Evolutionary conservation across 2,888 invertebrate genomes (phyloP).

Genomic region (Aleiodes testaceus): DNA sequence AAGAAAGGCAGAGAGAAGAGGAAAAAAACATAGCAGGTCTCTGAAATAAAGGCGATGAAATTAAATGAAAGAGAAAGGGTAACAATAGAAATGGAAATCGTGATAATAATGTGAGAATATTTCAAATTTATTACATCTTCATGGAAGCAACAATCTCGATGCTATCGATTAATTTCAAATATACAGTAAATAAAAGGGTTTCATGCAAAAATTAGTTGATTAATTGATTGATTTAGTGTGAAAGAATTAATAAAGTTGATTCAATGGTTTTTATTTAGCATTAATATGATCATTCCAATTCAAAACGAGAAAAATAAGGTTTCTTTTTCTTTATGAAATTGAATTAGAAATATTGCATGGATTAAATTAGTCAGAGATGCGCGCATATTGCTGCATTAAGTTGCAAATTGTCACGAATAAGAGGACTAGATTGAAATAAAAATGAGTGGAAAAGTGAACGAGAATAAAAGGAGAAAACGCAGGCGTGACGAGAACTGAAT

Average conservation of each 20-base stretch:
- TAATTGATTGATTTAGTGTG: not conserved
- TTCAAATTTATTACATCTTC: too few species aligned
- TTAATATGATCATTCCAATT: slow-evolving; percentile 27
- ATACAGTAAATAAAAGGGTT: too few species aligned
- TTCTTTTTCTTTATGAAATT: not conserved
- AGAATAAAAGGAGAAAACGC: slow-evolving; percentile 7
- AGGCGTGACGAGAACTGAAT: slow-evolving; percentile 29
- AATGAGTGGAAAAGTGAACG: too few species aligned
- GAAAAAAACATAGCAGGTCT: not conserved
- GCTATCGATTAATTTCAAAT: too few species aligned
- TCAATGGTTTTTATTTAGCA: not conserved
- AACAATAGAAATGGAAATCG: slow-evolving; percentile 9
- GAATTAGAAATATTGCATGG: slow-evolving; percentile 18
- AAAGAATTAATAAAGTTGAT: slow-evolving; percentile 5
- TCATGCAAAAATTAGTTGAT: not conserved
- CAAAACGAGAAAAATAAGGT: not conserved
- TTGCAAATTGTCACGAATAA: slow-evolving; percentile 20
- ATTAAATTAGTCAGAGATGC: slow-evolving; percentile 28
- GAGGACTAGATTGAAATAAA: not conserved
- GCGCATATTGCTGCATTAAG: slow-evolving; percentile 22
- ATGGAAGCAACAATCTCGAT: too few species aligned
- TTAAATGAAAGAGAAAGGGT: not conserved
- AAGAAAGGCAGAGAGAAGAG: slow-evolving; percentile 13
- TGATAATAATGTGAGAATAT: not conserved
- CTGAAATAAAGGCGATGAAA: slow-evolving; percentile 11